Conservation (phyloP, 1,140 invertebrate species). For the Ectropis grisescens region DNA sequence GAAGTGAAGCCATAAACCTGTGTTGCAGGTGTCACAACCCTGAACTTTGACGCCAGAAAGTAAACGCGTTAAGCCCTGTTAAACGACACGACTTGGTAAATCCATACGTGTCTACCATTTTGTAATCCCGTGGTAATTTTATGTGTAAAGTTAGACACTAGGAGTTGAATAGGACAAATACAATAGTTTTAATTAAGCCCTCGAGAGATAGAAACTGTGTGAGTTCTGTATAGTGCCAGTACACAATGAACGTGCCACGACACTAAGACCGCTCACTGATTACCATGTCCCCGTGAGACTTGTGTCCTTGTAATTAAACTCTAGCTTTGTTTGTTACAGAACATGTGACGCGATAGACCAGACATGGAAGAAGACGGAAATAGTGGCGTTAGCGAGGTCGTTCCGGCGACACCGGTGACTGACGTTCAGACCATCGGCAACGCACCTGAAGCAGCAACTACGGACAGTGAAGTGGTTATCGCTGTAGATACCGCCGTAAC, state of each 20-base stretch:
- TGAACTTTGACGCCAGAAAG: conserved; percentile 6
- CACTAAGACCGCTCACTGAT: conserved; percentile 26
- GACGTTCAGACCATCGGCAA: conserved; percentile 17
- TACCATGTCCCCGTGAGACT: conserved; percentile 19
- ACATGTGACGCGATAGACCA: conserved; percentile 44
- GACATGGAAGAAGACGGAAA: conserved; percentile 44
- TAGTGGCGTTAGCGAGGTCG: conserved; percentile 9
- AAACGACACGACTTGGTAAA: no score
- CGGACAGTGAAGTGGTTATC: no score
- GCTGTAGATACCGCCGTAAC: no score
- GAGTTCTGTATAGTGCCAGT: conserved; percentile 14
- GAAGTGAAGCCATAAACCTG: conserved; percentile 22
- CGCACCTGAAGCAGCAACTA: conserved; percentile 16
- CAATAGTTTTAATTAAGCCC: conserved; percentile 42
- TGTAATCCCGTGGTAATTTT: no score
- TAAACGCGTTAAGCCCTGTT: neutral
- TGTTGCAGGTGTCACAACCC: conserved; percentile 1
- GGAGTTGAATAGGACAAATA: conserved; percentile 28
- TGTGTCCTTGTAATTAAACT: conserved; percentile 4
- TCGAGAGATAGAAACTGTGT: conserved; percentile 25
- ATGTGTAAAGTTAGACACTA: conserved; percentile 1
- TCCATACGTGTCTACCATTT: no score
- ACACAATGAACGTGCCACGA: conserved; percentile 35
- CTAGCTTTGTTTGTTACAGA: conserved; percentile 48
- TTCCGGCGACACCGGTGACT: conserved; percentile 13